Base-by-base conservation (phyloP, 2,113 vertebrate genomes). In the Sylvilagus bachmani region DNA sequence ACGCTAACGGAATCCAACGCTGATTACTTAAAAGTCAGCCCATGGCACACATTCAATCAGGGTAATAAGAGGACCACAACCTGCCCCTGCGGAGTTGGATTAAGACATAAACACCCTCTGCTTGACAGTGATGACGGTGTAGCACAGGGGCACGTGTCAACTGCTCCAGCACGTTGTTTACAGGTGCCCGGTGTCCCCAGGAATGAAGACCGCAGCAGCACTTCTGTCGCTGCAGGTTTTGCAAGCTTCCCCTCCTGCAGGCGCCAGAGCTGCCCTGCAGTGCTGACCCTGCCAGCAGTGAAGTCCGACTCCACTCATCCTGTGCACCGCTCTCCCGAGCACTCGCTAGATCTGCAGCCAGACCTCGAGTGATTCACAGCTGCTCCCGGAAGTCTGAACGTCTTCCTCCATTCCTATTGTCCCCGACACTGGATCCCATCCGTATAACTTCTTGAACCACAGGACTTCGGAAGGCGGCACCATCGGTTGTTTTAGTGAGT, bases 171-270 rank as follows among this genome's bases (percentile, higher is more conserved):
- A 96, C 99, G 99, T 11, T 98, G 97, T 93, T 98, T 98, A 97
- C 99, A 99, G 69, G 98, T 98, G 85, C 98, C 36, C 99, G 97
- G 96, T 99, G 99, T 89, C 99, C 99, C 99, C 99, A 44, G 99
- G 99, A 95, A 99, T 98, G 95, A 99, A 99, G 80, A 99, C 99
- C 0, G 99, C 94, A 11, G 98, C 97, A 49, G 99, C 98, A 70
- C 99, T 98, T 97, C 98, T 98, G 97, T 99, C 99, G 99, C 99
- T 99, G 74, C 99, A 99, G 93, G 99, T 98, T 98, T 99, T 99
- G 97, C 99, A 99, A 98, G 98, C 96, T 99, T 99, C 89, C 99
- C 99, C 91, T 98, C 99, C 97, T 99, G 99, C 93, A 99, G 98
- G 89, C 98, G 98, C 92, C 98, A 98, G 33, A 99, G 96, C 94